These are phyloP conservation scores for Turnix velox DNA, from an alignment of 2,113 vertebrate genomes.

Conservation along the genomic window DNA sequence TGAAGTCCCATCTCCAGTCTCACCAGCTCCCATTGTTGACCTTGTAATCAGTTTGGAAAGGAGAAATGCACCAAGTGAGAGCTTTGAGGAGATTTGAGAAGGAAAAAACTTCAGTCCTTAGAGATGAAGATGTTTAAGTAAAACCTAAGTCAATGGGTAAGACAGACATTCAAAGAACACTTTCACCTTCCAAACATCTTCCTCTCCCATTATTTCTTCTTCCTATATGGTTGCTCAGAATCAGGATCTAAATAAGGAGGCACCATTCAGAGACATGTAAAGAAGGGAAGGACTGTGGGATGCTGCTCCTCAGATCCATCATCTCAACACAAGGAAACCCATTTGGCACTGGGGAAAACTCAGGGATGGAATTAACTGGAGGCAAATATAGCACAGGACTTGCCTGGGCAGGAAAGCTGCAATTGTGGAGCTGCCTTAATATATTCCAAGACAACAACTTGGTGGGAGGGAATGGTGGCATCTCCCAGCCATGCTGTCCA, in stretches of 20 bases:
- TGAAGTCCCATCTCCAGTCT: background rate
- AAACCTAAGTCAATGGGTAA: background rate
- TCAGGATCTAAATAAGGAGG: background rate
- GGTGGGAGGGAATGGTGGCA: background rate
- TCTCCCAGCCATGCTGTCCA: background rate
- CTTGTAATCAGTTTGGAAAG: background rate
- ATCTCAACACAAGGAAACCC: background rate
- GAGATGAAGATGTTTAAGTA: background rate
- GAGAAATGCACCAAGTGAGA: background rate
- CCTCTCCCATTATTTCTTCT: background rate
- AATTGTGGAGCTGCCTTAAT: background rate
- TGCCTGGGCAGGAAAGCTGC: background rate
- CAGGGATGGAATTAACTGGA: background rate
- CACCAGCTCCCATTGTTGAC: background rate
- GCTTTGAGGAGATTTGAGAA: background rate
- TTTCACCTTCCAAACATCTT: background rate
- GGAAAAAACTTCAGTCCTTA: background rate
- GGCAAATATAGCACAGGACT: background rate
- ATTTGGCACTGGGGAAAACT: accelerated
- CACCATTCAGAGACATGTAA: accelerated
- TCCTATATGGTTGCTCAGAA: background rate
- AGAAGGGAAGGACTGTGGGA: background rate
- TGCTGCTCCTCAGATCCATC: background rate
- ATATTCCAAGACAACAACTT: background rate
- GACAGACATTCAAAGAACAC: background rate